Evolutionary conservation across 2,113 vertebrate genomes (phyloP), one percentile per base, ranked within the genome.

Genomic region (Nerophis lumbriciformis): DNA sequence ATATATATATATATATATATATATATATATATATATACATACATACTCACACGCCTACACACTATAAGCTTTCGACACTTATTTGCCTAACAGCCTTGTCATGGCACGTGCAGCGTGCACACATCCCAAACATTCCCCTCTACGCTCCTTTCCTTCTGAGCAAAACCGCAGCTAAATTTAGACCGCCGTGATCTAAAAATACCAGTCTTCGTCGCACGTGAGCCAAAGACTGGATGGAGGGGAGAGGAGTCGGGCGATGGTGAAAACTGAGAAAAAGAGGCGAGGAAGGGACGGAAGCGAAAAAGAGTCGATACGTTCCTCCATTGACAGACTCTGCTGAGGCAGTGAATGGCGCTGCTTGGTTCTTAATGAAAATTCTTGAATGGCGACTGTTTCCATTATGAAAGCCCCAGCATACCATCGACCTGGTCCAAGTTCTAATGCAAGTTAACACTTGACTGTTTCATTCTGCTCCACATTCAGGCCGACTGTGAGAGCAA

Each of bases 401-500:
- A 0, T 52, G 1, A 44, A 16, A 5, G 36, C 59, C 71, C 71
- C 70, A 39, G 14, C 48, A 66, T 77, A 73, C 2, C 68, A 74
- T 15, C 64, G 70, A 5, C 9, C 16, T 68, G 70, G 59, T 44
- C 35, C 38, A 0, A 51, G 0, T 16, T 16, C 39, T 9, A 15
- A 4, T 4, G 13, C n/a, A 16, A 2, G 21, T 28, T 28, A 28
- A 28, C 21, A 28, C 4, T 28, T 28, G 28, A 28, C 28, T 28
- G 28, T 28, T 28, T 28, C 28, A 13, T 28, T 4, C 19, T 7
- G 4, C 11, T 11, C 1, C 35, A 36, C 36, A 19, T 13, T 37
- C 56, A 92, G 91, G 56, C 76, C 13, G 89, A 90, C 65, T 88
- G 81, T 50, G 90, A 91, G 78, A 90, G 82, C 42, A 92, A 92